Evolutionary conservation across 2,113 vertebrate species (phyloP), one percentile per base, ranked within the genome.

Genomic region (Archilochus colubris): DNA sequence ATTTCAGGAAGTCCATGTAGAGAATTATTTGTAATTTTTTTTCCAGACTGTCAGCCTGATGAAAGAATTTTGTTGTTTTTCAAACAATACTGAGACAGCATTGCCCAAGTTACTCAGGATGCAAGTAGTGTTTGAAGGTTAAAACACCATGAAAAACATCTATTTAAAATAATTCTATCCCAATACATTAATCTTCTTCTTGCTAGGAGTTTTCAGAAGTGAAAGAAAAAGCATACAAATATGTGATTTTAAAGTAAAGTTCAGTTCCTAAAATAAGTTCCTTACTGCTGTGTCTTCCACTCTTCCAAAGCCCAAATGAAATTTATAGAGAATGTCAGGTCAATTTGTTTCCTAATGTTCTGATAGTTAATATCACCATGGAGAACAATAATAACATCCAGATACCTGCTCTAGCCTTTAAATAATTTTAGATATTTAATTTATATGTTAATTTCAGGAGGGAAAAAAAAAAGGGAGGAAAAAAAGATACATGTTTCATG

Each of bases 41-140:
- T 85, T 59, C 62, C 74, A 67, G 58, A 83, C 77, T 93, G 93
- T 96, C 93, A 96, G 70, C 40, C 85, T 94, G 87, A 96, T 94
- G 46, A 96, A 94, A 93, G 43, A 25, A 3, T 23, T 94, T 92
- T 91, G 33, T 82, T 83, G 83, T 79, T 94, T 93, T 90, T 93
- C 53, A 78, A 40, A 72, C 25, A 93, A 61, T 87, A 86, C 82
- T 93, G 72, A 93, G 94, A 95, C 95, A 97, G 75, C 43, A 74
- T 90, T 75, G 21, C 79, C 24, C 53, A 79, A 88, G 19, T 95
- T 91, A 12, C 80, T 86, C 68, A 67, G 89, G 67, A 82, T 51
- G 53, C 53, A 80, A 86, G 51, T 79, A 73, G 67, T 77, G 43
- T 93, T 89, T 30, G 21, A 91, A 95, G 38, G 14, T 75, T 91